Base-by-base conservation (phyloP, 2,888 invertebrate genomes). In the Timandra comae region DNA sequence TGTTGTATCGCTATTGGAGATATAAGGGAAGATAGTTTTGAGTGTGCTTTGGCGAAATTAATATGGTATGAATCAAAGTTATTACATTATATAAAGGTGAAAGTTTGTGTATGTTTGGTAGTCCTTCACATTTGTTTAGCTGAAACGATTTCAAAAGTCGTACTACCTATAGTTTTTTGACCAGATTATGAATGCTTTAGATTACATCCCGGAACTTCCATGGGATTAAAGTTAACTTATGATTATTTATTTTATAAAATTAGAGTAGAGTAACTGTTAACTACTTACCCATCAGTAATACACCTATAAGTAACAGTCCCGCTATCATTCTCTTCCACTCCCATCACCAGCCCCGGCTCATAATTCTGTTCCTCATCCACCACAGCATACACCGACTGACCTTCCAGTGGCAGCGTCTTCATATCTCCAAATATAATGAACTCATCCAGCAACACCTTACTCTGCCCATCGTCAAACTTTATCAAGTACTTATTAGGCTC, bases 381-480 rank as follows among this genome's bases (percentile, higher is more conserved):
- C 59, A 87, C 68, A 2, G 88, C 88, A 49, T 88, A 87, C 25
- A 88, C 85, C 0, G 84, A 85, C 46, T 88, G 87, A 1, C 88
- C 88, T 43, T 80, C 71, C 31, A 88, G 49, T 1, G 87, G 87
- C 51, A 88, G 60, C n/a, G 76, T 76, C 44, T 73, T 81, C 54
- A 56, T 64, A 50, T 86, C 82, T 1, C 88, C 88, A 43, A 88
- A 88, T 34, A 90, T 88, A 30, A 91, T 87, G 38, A 89, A 89
- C 33, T 90, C 90, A 45, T 88, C 88, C 33, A 88, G 63, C 24
- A 90, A 63, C 1, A 82, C 70, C 53, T 90, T 90, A 9, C 71
- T 82, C 27, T 88, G 87, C 0, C 89, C 90, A 52, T 91, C 91
- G 31, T 90, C 89, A 46, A 91, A 91, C 61, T 88, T 69, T 20